These are phyloP conservation scores for Cynodonichthys magdalenae DNA, from an alignment of 2,797 vertebrate genomes.

Conservation along the genomic window DNA sequence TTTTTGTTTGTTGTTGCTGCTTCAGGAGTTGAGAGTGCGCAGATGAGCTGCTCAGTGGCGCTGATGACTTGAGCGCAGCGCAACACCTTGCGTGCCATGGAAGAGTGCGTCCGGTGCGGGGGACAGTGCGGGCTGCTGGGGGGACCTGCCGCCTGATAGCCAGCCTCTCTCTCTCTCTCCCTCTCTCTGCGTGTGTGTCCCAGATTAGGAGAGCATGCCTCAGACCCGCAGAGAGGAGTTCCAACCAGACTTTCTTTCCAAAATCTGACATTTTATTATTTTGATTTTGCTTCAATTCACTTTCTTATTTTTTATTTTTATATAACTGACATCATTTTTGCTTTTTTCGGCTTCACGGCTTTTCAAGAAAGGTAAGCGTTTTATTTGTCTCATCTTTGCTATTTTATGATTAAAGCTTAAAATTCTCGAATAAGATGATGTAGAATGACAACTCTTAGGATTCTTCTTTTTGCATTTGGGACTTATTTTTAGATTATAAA, in stretches of 20 bases:
- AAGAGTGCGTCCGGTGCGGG: constrained; percentile 67
- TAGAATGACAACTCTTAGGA: constrained; percentile 52
- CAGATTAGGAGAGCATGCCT: constrained; percentile 78
- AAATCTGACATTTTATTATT: constrained; percentile 54
- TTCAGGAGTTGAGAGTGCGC: constrained; percentile 30
- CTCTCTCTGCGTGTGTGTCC: constrained; percentile 42
- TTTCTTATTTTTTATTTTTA: constrained; percentile 10
- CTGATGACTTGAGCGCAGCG: constrained; percentile 58
- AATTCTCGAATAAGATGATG: constrained; percentile 31
- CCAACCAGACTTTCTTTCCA: constrained; percentile 56
- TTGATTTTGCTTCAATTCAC: constrained; percentile 12
- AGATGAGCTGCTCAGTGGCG: constrained; percentile 26
- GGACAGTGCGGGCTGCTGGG: constrained; percentile 71
- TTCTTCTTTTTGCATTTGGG: background rate
- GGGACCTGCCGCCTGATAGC: constrained; percentile 66
- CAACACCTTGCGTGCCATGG: constrained; percentile 71
- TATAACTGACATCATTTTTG: constrained; percentile 33
- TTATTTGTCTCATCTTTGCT: background rate
- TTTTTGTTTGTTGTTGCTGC: constrained; percentile 38
- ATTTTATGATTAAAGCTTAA: background rate
- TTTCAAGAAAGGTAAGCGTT: constrained; percentile 74
- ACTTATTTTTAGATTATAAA: background rate
- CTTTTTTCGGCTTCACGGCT: constrained; percentile 42
- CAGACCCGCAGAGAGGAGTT: constrained; percentile 72
- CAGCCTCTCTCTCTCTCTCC: constrained; percentile 36